phyloP scores from a whole-genome alignment of 2,888 invertebrate genomes.

The Eupsilia transversa region DNA sequence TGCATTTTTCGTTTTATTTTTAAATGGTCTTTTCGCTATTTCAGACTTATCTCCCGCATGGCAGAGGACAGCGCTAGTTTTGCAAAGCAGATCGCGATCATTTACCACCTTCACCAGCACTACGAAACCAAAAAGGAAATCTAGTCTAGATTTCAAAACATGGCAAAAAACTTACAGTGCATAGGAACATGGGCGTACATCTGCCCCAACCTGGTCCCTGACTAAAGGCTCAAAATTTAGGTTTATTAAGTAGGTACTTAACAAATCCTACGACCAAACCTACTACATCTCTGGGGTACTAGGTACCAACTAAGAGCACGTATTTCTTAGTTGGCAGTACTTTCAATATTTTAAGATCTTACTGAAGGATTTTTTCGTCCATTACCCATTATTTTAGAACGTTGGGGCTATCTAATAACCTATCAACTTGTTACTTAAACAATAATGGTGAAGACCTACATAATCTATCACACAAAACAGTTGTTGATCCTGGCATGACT shows the following conservation, averaged over 20 bases:
- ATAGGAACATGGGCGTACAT: too few species aligned
- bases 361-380: not conserved
- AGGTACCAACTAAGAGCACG: not conserved
- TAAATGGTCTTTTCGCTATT: not conserved
- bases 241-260: too few species aligned
- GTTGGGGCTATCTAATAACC: not conserved
- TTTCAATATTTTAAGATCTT: not conserved
- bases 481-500: not conserved
- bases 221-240: too few species aligned
- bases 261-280: too few species aligned
- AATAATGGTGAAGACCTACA: not conserved
- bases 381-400: not conserved
- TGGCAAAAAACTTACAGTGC: not conserved
- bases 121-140: not conserved
- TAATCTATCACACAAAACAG: not conserved
- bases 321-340: too few species aligned
- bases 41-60: not conserved
- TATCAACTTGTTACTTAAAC: not conserved
- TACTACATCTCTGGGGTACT: not conserved
- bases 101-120: not conserved
- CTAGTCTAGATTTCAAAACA: not conserved
- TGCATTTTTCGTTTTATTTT: conserved; percentile 20
- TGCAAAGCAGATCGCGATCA: not conserved
- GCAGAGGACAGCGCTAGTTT: not conserved
- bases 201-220: too few species aligned